A percentile compares a stretch with the other conserved stretches of the same genome.
Evolutionary conservation across 2,113 vertebrate species (phyloP).

Genomic region (Speoplatyrhinus poulsoni): DNA sequence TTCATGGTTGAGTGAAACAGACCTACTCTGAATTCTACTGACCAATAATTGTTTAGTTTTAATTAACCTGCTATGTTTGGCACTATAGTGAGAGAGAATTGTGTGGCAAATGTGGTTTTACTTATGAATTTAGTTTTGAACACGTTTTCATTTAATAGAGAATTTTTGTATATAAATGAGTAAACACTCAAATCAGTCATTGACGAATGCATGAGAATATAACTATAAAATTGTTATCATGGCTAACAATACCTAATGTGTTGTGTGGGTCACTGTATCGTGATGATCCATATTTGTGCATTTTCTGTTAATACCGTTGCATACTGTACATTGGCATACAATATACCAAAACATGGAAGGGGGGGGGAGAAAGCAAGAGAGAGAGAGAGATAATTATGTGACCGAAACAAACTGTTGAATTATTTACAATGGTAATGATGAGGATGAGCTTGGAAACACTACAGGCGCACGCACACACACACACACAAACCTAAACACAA

Average conservation of each 20-base stretch:
- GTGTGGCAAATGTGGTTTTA: too few species aligned
- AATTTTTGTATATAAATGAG: slow-evolving; percentile 28
- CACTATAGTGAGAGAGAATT: too few species aligned
- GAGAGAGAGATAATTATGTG: slow-evolving; percentile 12
- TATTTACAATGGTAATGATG: slow-evolving; percentile 42
- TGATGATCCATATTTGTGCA: neutral
- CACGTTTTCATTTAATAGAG: slow-evolving; percentile 10
- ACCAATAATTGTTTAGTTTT: neutral
- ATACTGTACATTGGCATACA: neutral
- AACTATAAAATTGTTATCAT: slow-evolving; percentile 66
- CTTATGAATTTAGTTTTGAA: too few species aligned
- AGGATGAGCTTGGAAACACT: neutral
- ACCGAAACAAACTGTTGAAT: slow-evolving; percentile 33
- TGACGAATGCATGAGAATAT: slow-evolving; percentile 57
- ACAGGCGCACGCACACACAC: too few species aligned
- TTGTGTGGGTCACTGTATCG: slow-evolving; percentile 27
- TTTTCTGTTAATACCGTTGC: neutral
- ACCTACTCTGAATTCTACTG: too few species aligned
- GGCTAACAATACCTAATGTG: slow-evolving; percentile 47
- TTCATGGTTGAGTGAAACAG: neutral
- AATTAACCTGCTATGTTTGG: too few species aligned
- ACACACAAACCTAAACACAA: too few species aligned
- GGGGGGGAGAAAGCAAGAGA: neutral
- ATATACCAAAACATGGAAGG: neutral
- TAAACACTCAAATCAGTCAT: slow-evolving; percentile 59